These are phyloP conservation scores for Ameiurus melas DNA, from an alignment of 2,113 vertebrate species.

Conservation along the genomic window DNA sequence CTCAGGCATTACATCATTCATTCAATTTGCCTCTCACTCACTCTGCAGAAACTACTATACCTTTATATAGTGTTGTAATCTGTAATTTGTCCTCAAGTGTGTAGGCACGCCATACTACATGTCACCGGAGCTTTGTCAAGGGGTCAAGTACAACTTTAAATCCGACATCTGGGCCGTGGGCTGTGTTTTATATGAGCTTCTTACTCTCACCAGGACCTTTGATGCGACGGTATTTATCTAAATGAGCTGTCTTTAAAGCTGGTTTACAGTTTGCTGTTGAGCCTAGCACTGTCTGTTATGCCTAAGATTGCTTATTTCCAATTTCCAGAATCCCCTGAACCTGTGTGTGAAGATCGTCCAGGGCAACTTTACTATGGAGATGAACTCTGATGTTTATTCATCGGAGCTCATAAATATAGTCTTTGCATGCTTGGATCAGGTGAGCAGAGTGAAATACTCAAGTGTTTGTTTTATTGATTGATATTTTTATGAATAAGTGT, in stretches of 20 bases:
- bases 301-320: slow-evolving; percentile 21
- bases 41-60: neutral
- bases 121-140: slow-evolving; percentile 97
- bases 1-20: neutral
- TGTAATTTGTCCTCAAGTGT: slow-evolving; percentile 72
- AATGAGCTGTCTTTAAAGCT: neutral
- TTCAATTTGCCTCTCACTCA: neutral
- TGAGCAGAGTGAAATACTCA: slow-evolving; percentile 54
- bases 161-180: slow-evolving; percentile 99
- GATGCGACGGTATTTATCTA: slow-evolving; percentile 88
- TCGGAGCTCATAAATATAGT: slow-evolving; percentile 86
- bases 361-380: slow-evolving; percentile 94
- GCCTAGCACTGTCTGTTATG: neutral
- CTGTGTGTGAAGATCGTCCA: slow-evolving; percentile 98
- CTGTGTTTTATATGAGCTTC: slow-evolving; percentile 92
- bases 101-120: slow-evolving; percentile 98
- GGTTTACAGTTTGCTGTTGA: neutral
- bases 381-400: slow-evolving; percentile 86
- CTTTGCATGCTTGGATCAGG: slow-evolving; percentile 89
- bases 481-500: neutral
- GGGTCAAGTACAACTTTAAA: slow-evolving; percentile 97
- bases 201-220: slow-evolving; percentile 94
- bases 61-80: neutral
- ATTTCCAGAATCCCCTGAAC: slow-evolving; percentile 91
- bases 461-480: neutral